These are phyloP conservation scores for Eupithecia tripunctaria DNA, from an alignment of 2,888 invertebrate species.

Conservation along the genomic window DNA sequence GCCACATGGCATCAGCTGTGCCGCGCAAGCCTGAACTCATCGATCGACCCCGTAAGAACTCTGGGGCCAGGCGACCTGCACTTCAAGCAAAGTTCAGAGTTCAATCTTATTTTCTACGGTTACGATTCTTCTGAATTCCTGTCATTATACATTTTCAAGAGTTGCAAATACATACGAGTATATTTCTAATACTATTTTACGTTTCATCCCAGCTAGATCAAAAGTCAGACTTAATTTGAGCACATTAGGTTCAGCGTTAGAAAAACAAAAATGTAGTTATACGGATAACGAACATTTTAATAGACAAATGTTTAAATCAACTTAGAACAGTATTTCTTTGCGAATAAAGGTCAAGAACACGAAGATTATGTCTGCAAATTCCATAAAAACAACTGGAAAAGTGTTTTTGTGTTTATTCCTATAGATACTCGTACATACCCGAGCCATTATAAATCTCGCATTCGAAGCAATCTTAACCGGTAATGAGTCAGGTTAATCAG, in stretches of 20 bases:
- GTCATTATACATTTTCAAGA: neutral
- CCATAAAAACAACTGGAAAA: constrained; percentile 16
- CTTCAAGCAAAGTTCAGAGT: constrained; percentile 35
- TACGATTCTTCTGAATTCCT: constrained; percentile 9
- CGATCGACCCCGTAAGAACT: constrained; percentile 33
- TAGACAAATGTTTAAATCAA: neutral
- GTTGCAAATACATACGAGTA: neutral
- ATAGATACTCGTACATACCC: constrained; percentile 7
- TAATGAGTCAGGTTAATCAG: constrained; percentile 41
- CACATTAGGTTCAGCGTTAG: neutral
- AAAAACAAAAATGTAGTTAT: neutral
- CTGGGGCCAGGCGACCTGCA: constrained; percentile 30
- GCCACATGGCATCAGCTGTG: constrained; percentile 32
- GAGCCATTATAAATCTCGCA: constrained; percentile 31
- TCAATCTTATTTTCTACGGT: constrained; percentile 27
- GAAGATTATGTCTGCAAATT: constrained; percentile 1
- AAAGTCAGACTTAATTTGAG: neutral
- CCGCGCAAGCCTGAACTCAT: constrained; percentile 38
- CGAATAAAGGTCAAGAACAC: neutral
- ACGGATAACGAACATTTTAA: neutral
- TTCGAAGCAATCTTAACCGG: constrained; percentile 27
- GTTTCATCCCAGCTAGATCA: neutral
- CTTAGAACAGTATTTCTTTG: neutral
- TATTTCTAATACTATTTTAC: neutral
- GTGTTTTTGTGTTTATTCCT: constrained; percentile 17